Base-by-base conservation (phyloP, 2,888 invertebrate genomes). In the Trissoscelio sp. region DNA sequence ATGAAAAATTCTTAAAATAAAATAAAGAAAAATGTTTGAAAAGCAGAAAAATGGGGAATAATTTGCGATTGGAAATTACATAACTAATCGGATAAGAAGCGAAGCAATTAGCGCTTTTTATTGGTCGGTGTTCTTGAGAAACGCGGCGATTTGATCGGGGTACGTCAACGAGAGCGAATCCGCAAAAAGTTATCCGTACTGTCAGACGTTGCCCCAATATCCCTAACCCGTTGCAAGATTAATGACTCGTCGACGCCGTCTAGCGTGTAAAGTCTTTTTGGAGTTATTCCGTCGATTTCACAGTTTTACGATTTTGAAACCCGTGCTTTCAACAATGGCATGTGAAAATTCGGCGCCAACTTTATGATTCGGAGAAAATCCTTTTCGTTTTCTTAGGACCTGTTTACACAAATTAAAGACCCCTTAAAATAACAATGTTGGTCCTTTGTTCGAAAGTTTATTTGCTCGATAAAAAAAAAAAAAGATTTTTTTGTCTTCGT, bases 181-280 rank as follows among this genome's bases (percentile, higher is more conserved):
- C 18, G 20, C 73, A 79, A 79, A 79, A 79, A 79, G 44, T 6
- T n/a, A n/a, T n/a, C 28, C 3, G 20, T 34, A n/a, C 53, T 72
- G 73, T 79, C 79, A 73, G 67, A 60, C 69, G 46, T 79, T 67
- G 73, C 44, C 69, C 73, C 67, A 79, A 74, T 79, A 74, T 73
- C 66, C 66, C 22, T 80, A 80, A 70, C 74, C 80, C 80, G 80
- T 80, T 74, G 74, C 69, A 60, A 74, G 79, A 79, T 74, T 74
- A 79, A 79, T 79, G 79, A 69, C 69, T 74, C 62, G 73, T 74
- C 67, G 74, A 79, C 79, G 79, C 74, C 69, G 69, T 60, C 79
- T 79, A 69, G 73, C 79, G 79, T 79, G 69, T 74, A 73, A 79
- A 79, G 44, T 31, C 70, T 75, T 80, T 75, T 74, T 64, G 24